Conservation (phyloP, 2,113 vertebrate genomes). For the Tinamus guttatus region DNA sequence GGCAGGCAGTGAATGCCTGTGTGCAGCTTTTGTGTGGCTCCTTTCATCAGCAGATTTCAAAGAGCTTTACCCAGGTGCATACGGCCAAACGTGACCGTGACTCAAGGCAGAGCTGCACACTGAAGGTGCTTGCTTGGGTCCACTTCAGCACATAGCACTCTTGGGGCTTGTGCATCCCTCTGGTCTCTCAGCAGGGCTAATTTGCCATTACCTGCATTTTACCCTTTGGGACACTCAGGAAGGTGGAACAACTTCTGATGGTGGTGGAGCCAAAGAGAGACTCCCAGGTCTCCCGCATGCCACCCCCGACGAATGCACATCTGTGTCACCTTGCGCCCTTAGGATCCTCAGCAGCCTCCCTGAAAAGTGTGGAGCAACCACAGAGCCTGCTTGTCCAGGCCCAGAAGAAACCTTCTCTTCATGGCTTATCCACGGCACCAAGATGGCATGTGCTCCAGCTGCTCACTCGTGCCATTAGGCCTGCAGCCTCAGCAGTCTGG, state of each 20-base stretch:
- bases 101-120: accelerated
- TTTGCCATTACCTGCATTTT: not conserved
- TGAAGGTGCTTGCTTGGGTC: accelerated
- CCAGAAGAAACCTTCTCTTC: no score
- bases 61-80: not conserved
- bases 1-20: not conserved
- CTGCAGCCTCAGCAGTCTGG: not conserved
- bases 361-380: accelerated
- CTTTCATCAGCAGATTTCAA: not conserved
- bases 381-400: not conserved
- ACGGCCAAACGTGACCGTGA: not conserved
- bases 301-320: not conserved
- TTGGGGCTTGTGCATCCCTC: not conserved
- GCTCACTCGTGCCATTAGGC: accelerated
- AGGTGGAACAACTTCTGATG: not conserved
- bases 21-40: not conserved
- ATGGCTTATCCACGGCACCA: no score
- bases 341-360: not conserved
- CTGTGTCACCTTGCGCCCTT: not conserved
- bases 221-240: accelerated
- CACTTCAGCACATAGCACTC: not conserved
- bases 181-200: not conserved
- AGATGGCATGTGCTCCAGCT: accelerated
- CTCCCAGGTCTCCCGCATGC: not conserved
- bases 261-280: not conserved